A percentile compares a stretch with the other conserved stretches of the same genome.
phyloP scores from a whole-genome alignment of 1,140 invertebrate genomes.

The Lepeophtheirus salmonis region DNA sequence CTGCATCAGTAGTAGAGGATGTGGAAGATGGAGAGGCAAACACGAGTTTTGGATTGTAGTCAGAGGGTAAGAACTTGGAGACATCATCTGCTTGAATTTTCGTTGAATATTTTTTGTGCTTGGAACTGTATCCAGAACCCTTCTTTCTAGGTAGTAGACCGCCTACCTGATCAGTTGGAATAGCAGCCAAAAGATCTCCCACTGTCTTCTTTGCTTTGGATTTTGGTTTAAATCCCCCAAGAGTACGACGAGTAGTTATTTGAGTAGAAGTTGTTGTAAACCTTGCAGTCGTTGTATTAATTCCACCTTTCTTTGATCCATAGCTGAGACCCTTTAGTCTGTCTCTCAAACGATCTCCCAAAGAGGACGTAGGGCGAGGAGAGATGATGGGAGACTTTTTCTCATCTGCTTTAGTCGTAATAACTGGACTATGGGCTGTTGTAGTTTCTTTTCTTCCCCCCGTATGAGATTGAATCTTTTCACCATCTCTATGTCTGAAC shows the following conservation, averaged over 20 bases:
- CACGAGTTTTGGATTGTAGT: not conserved
- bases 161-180: not conserved
- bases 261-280: not conserved
- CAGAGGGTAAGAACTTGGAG: not conserved
- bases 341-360: not conserved
- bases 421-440: too few species aligned
- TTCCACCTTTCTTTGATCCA: too few species aligned
- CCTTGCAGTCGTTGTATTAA: not conserved
- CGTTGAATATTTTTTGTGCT: not conserved
- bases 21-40: not conserved
- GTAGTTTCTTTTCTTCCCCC: not conserved
- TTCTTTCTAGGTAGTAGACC: not conserved
- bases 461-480: conserved; percentile 2
- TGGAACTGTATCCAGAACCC: not conserved
- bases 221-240: not conserved
- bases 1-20: not conserved
- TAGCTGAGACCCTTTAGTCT: not conserved
- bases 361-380: too few species aligned
- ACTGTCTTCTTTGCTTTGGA: not conserved
- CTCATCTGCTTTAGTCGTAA: conserved; percentile 1
- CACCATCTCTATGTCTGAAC: conserved; percentile 2
- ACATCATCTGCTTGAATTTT: conserved; percentile 5
- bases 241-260: not conserved
- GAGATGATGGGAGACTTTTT: not conserved
- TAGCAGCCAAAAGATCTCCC: not conserved